Percentiles rank a stretch among this genome's conserved stretches.
phyloP scores from a whole-genome alignment of 2,797 vertebrate genomes.

The Macropodus opercularis region DNA sequence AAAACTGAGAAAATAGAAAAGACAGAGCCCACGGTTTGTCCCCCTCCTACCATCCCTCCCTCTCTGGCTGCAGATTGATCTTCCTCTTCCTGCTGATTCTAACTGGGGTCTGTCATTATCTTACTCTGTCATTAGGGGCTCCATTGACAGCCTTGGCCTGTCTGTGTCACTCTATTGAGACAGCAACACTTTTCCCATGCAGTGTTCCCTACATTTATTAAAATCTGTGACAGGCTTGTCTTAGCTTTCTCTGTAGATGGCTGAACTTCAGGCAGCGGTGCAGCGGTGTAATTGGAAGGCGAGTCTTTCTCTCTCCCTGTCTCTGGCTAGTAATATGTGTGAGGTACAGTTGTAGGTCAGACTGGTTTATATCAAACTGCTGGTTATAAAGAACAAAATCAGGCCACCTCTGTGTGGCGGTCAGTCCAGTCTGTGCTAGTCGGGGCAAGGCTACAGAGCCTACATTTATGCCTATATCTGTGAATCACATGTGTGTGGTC shows the following conservation, averaged over 20 bases:
- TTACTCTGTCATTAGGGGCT: conserved; percentile 99
- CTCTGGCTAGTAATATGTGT: conserved; percentile 68
- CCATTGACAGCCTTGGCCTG: conserved; percentile 93
- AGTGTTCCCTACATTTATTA: conserved; percentile 98
- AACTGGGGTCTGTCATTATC: conserved; percentile 99
- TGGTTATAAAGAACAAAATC: conserved; percentile 50
- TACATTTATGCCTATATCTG: conserved; percentile 37
- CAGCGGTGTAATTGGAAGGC: conserved; percentile 69
- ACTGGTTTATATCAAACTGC: conserved; percentile 69
- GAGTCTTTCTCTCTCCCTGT: conserved; percentile 58
- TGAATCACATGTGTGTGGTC: conserved; percentile 29
- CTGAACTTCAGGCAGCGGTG: conserved; percentile 62
- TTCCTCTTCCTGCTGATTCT: conserved; percentile 99
- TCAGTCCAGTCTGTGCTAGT: conserved; percentile 25
- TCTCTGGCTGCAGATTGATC: conserved; percentile 99
- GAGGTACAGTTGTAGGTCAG: conserved; percentile 72
- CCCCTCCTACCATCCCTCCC: conserved; percentile 91
- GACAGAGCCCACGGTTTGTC: conserved; percentile 74
- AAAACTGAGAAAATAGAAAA: conserved; percentile 93
- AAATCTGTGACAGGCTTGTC: conserved; percentile 90
- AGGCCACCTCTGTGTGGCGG: conserved; percentile 51
- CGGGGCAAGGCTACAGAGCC: conserved; percentile 13
- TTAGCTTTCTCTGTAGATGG: conserved; percentile 78
- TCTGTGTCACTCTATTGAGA: conserved; percentile 99
- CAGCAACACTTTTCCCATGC: conserved; percentile 98